Conservation (phyloP, 1,140 invertebrate genomes). For the Diabrotica virgifera region DNA sequence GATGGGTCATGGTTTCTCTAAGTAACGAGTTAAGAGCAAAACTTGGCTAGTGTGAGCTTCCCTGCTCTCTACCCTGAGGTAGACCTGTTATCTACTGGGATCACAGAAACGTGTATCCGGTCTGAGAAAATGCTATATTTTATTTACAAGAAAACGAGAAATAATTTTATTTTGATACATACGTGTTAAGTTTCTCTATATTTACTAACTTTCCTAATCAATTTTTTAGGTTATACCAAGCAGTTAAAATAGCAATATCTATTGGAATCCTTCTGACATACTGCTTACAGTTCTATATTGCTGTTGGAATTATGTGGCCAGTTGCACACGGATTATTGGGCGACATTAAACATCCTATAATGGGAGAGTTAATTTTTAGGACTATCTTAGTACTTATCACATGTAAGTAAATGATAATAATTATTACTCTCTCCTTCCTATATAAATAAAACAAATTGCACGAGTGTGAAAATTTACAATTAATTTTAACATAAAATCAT, state of each 20-base stretch:
- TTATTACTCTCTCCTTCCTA: neutral
- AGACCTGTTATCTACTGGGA: too few species aligned
- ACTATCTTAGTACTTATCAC: conserved; percentile 66
- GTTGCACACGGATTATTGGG: conserved; percentile 50
- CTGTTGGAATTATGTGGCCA: conserved; percentile 65
- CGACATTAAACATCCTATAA: conserved; percentile 53
- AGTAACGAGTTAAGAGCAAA: too few species aligned
- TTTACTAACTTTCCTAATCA: neutral
- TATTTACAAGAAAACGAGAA: too few species aligned
- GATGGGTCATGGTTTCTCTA: too few species aligned
- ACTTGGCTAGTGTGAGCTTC: too few species aligned
- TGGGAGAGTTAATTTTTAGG: conserved; percentile 62
- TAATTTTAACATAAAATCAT: neutral
- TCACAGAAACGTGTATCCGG: too few species aligned
- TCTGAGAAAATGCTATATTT: too few species aligned
- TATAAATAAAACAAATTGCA: neutral
- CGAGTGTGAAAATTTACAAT: neutral
- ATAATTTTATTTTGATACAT: too few species aligned
- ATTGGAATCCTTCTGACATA: conserved; percentile 75
- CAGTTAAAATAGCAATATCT: conserved; percentile 67
- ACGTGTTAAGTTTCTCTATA: too few species aligned
- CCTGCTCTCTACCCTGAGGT: too few species aligned
- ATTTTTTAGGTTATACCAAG: conserved; percentile 54
- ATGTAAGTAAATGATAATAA: conserved; percentile 67
- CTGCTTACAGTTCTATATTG: conserved; percentile 85